A percentile compares a stretch with the other conserved stretches of the same genome.
These are phyloP conservation scores for Drosophila heteroneura DNA, from an alignment of 2,888 invertebrate genomes.

Conservation along the genomic window DNA sequence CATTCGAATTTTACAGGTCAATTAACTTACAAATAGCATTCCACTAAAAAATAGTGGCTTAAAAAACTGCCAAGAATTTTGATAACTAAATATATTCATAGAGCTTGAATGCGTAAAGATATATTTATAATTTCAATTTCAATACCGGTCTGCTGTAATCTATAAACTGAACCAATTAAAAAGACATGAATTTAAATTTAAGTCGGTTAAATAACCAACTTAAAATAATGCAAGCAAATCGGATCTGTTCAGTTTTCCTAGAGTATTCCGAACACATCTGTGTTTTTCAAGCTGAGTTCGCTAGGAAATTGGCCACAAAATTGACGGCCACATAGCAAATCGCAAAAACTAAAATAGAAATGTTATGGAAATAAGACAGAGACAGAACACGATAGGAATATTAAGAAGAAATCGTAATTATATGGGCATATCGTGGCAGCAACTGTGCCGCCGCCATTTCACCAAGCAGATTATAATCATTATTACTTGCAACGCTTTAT, in stretches of 20 bases:
- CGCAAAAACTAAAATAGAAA: conserved; percentile 17
- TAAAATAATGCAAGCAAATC: conserved; percentile 33
- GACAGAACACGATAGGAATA: neutral
- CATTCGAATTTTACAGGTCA: neutral
- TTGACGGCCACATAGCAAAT: conserved; percentile 14
- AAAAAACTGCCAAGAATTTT: neutral
- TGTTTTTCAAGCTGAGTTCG: conserved; percentile 38
- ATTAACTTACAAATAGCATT: neutral
- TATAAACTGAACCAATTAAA: conserved; percentile 14
- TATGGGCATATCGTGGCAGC: conserved; percentile 41
- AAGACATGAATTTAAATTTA: conserved; percentile 22
- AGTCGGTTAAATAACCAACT: conserved; percentile 27
- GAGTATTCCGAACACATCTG: neutral
- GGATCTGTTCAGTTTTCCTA: neutral
- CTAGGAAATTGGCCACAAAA: conserved; percentile 41
- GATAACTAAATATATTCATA: neutral
- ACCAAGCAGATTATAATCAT: conserved; percentile 46
- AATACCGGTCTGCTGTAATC: conserved; percentile 7
- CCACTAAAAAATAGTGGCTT: neutral
- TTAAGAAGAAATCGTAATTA: conserved; percentile 36
- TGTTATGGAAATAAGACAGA: neutral
- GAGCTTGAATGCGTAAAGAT: neutral
- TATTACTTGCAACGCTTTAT: conserved; percentile 33
- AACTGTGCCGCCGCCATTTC: conserved; percentile 43
- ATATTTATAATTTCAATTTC: neutral